Conservation (phyloP, 1,140 invertebrate genomes). For the Lamellibrachia luymesi region DNA sequence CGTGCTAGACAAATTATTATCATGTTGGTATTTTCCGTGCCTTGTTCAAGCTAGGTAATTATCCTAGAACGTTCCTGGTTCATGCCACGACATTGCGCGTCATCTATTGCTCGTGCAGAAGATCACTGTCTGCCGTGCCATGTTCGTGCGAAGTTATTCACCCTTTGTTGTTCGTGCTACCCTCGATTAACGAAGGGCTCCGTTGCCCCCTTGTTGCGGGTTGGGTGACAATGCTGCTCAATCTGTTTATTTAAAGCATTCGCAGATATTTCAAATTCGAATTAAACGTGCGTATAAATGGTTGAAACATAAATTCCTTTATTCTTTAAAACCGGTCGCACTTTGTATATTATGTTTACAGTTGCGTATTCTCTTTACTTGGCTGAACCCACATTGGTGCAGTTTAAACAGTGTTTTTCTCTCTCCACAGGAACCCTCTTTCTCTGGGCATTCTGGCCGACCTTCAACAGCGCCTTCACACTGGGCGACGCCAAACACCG, state of each 20-base stretch:
- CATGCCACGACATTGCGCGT: no score
- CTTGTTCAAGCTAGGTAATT: background rate
- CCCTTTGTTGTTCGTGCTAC: background rate
- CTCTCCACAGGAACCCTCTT: slow-evolving; percentile 77
- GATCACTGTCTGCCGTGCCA: background rate
- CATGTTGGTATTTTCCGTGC: background rate
- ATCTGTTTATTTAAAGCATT: no score
- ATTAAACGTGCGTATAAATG: no score
- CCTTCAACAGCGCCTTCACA: slow-evolving; percentile 79
- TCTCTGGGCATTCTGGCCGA: slow-evolving; percentile 95
- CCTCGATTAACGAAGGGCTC: background rate
- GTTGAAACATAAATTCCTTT: no score
- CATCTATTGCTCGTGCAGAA: no score
- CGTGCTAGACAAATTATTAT: background rate
- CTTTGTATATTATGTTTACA: no score
- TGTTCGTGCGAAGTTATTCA: background rate
- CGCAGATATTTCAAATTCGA: no score
- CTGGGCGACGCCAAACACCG: slow-evolving; percentile 74
- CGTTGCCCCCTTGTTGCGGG: background rate
- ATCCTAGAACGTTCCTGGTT: background rate
- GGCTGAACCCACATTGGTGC: no score
- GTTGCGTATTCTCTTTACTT: no score
- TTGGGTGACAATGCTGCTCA: no score
- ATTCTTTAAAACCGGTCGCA: no score
- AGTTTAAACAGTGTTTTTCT: background rate